Base-by-base conservation (phyloP, 2,888 invertebrate species). In the Drosophila engyochracea region DNA sequence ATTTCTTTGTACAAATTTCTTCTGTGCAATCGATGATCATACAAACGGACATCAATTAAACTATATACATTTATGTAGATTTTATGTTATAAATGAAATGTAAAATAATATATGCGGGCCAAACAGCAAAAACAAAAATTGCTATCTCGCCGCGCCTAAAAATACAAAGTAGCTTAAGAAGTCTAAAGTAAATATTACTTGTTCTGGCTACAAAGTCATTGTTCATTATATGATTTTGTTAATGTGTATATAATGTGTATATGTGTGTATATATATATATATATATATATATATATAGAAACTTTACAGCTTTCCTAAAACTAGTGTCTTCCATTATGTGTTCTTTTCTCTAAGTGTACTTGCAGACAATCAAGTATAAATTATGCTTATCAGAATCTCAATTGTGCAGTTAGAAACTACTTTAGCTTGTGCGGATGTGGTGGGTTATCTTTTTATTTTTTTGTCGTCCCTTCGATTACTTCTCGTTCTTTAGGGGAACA, bases 401-500 rank as follows among this genome's bases (percentile, higher is more conserved):
- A 80, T 59, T 63, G 83, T 90, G 85, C 85, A 57, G 74, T 75
- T 77, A 78, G 76, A 74, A 85, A 78, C 90, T 85, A 80, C 88
- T 74, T 75, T 85, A 85, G 85, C 83, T 89, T 85, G 90, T 85
- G 85, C 69, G 76, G 74, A 72, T 82, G 76, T 83, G 78, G 83
- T 77, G 83, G 77, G 85, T 57, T 57, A 39, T 57, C 39, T 58
- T 70, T 44, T 28, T 47, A 25, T 25, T 47, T n/a, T 37, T 10
- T 51, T 35, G 14, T 35, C 12, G 22, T 53, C 14, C 16, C 33
- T 19, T 25, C 5, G 28, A 52, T 83, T 79, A 86, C 71, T 93
- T 92, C 44, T 86, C 88, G 64, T 70, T 92, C 66, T 94, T 94
- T 16, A 94, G 88, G 4, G 94, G 94, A 60, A 93, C 79, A 12